A percentile compares a stretch with the other conserved stretches of the same genome.
Conservation (phyloP, 1,140 invertebrate species). For the Trialeurodes vaporariorum region DNA sequence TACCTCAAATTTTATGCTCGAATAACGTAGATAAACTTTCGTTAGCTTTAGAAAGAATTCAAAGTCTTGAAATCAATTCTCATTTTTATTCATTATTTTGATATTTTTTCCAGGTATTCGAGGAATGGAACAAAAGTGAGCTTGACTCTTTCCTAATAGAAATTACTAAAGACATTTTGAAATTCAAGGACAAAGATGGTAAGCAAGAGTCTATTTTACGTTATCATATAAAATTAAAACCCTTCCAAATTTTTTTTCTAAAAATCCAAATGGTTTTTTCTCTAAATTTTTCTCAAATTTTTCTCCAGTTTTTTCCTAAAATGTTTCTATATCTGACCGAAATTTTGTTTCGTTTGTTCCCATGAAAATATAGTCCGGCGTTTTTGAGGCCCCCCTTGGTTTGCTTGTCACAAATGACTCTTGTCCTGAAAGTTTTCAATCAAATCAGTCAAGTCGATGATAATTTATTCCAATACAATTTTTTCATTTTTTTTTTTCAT, state of each 20-base stretch:
- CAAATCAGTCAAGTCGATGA: background rate
- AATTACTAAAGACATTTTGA: conserved; percentile 94
- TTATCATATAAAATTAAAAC: conserved; percentile 3
- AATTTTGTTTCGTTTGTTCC: too few species aligned
- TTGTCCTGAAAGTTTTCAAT: background rate
- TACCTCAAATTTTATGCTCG: too few species aligned
- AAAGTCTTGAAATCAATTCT: too few species aligned
- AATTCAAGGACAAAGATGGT: conserved; percentile 80
- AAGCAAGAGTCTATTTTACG: conserved; percentile 17
- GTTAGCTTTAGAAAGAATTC: too few species aligned
- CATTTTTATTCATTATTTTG: background rate
- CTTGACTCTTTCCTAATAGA: conserved; percentile 97
- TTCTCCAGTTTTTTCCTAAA: too few species aligned
- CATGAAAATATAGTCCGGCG: too few species aligned
- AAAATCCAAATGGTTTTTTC: too few species aligned
- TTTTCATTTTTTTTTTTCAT: conserved; percentile 17
- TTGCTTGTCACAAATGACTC: background rate
- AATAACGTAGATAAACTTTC: too few species aligned
- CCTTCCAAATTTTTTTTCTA: conserved; percentile 6
- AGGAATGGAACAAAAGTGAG: conserved; percentile 93
- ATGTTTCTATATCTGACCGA: too few species aligned
- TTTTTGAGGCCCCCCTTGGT: too few species aligned
- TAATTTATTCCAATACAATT: conserved; percentile 1
- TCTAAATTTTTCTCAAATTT: too few species aligned
- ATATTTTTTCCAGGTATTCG: conserved; percentile 50